Evolutionary conservation across 2,888 invertebrate genomes (phyloP).

Genomic region (Clistopyga incitator): DNA sequence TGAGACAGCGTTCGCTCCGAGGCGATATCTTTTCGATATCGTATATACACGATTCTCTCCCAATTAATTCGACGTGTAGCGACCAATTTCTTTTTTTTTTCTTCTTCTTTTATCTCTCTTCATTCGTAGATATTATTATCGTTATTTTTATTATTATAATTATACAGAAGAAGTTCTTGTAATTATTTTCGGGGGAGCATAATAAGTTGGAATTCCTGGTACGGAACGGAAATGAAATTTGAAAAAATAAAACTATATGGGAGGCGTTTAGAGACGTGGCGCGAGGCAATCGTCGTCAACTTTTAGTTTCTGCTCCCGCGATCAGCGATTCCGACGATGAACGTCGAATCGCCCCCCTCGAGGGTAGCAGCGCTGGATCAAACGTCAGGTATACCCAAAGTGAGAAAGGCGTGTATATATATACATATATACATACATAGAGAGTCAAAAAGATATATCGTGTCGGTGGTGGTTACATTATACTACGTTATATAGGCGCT

Average conservation of each 20-base stretch:
- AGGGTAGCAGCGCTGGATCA: constrained; percentile 41
- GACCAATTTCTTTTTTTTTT: constrained; percentile 22
- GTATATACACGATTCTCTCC: constrained; percentile 59
- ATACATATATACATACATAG: constrained; percentile 12
- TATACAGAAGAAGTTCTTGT: constrained; percentile 28
- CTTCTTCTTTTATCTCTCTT: no score
- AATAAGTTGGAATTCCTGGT: constrained; percentile 46
- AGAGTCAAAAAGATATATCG: constrained; percentile 48
- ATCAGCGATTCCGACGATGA: constrained; percentile 26
- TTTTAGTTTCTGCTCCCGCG: constrained; percentile 43
- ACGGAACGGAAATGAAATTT: no score
- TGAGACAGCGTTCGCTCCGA: constrained; percentile 26
- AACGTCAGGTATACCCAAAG: constrained; percentile 49
- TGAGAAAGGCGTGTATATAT: background rate
- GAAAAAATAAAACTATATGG: background rate
- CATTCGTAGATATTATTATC: constrained; percentile 38
- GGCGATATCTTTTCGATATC: constrained; percentile 64
- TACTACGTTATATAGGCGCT: constrained; percentile 30
- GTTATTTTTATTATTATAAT: constrained; percentile 45
- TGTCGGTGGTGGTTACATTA: constrained; percentile 54
- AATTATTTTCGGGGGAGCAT: constrained; percentile 53
- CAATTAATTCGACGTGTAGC: constrained; percentile 61
- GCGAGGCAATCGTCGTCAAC: constrained; percentile 50
- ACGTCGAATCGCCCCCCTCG: constrained; percentile 33
- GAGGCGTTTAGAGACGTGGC: constrained; percentile 4